phyloP scores from a whole-genome alignment of 1,140 invertebrate species.

The Holcopasites calliopsidis region DNA sequence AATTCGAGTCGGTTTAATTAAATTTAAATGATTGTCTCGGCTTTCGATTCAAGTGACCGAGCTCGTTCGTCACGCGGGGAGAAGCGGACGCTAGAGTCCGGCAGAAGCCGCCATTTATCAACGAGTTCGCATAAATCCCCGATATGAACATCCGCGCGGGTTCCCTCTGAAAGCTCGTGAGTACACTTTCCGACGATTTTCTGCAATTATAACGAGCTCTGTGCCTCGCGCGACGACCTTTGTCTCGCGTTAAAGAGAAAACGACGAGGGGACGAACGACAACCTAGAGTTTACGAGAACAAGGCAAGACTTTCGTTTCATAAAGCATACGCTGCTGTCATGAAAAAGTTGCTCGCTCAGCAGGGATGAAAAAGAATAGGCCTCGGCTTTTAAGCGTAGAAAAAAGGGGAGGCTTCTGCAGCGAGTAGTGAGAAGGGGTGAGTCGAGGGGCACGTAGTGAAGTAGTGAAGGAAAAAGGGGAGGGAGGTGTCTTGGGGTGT shows the following conservation, averaged over 20 bases:
- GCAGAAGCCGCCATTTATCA: constrained; percentile 45
- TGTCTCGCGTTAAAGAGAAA: not conserved
- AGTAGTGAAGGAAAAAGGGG: not conserved
- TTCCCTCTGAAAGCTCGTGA: constrained; percentile 8
- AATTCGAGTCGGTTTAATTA: constrained; percentile 47
- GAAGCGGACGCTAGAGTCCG: constrained; percentile 18
- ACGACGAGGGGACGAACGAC: not conserved
- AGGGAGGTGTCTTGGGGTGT: not conserved
- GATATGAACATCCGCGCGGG: constrained; percentile 36
- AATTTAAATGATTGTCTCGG: constrained; percentile 48
- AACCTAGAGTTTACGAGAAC: not conserved
- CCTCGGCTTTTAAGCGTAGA: not conserved
- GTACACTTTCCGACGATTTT: constrained; percentile 37
- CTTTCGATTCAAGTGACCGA: constrained; percentile 39
- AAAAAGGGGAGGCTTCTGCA: not conserved
- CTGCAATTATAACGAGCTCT: constrained; percentile 37
- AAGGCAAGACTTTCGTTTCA: constrained; percentile 64
- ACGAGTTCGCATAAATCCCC: constrained; percentile 43
- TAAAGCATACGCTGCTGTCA: constrained; percentile 63
- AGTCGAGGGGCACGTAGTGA: not conserved
- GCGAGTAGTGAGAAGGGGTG: not conserved
- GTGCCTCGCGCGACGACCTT: not conserved
- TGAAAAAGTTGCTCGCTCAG: constrained; percentile 59
- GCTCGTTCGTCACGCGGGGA: constrained; percentile 40
- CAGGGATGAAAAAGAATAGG: constrained; percentile 11